phyloP scores from a whole-genome alignment of 2,888 invertebrate species.

The Punctoribates punctum region DNA sequence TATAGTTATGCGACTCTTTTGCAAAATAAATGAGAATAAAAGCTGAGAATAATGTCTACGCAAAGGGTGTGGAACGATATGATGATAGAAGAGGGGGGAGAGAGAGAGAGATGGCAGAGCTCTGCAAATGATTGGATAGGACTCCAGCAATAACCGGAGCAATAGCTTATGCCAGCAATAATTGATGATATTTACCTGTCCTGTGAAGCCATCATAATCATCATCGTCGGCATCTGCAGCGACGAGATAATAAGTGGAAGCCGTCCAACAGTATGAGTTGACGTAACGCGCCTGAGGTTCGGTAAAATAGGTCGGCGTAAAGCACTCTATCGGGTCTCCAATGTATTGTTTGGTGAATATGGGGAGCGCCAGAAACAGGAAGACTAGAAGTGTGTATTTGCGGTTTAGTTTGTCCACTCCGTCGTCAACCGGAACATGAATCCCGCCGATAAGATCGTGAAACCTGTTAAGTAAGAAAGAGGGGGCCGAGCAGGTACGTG shows the following conservation, averaged over 20 bases:
- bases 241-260: slow-evolving; percentile 53
- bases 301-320: slow-evolving; percentile 53
- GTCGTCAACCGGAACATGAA: slow-evolving; percentile 54
- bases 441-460: slow-evolving; percentile 52
- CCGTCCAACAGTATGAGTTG: slow-evolving; percentile 54
- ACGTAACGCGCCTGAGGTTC: slow-evolving; percentile 52
- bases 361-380: slow-evolving; percentile 54
- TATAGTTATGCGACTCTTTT: slow-evolving; percentile 9
- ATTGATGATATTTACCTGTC: slow-evolving; percentile 38
- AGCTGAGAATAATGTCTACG: not conserved
- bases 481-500: slow-evolving; percentile 29
- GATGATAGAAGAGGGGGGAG: not conserved
- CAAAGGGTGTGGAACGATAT: slow-evolving; percentile 21
- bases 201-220: slow-evolving; percentile 45
- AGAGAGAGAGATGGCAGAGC: not conserved
- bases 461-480: slow-evolving; percentile 45
- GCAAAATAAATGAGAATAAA: slow-evolving; percentile 24
- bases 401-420: slow-evolving; percentile 56
- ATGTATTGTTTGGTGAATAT: slow-evolving; percentile 57
- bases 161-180: not conserved
- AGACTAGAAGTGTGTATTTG: slow-evolving; percentile 54
- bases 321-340: slow-evolving; percentile 57
- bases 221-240: slow-evolving; percentile 48
- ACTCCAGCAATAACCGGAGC: not conserved
- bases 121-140: not conserved